These are phyloP conservation scores for Centropus bengalensis DNA, from an alignment of 2,113 vertebrate genomes.

Conservation along the genomic window DNA sequence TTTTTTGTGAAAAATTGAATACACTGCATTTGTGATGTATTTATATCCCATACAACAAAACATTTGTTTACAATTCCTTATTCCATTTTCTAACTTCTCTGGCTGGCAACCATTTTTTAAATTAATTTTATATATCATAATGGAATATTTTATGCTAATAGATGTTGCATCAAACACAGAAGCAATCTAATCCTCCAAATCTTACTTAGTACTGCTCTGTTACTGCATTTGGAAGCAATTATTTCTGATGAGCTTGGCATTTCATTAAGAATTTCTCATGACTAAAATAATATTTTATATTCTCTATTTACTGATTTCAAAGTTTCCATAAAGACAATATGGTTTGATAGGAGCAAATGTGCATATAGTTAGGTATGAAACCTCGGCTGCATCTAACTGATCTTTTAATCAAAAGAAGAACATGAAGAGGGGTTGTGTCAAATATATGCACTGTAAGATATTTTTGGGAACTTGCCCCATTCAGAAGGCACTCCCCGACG, in stretches of 20 bases:
- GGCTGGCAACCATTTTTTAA: not conserved
- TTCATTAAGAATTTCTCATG: not conserved
- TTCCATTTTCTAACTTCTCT: not conserved
- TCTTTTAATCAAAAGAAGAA: not conserved
- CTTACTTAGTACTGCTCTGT: not conserved
- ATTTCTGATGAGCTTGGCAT: not conserved
- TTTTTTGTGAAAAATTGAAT: not conserved
- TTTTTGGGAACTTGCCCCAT: not conserved
- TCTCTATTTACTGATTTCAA: not conserved
- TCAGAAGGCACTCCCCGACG: not conserved
- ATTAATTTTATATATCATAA: not conserved
- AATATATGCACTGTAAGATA: not conserved
- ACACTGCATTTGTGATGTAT: not conserved
- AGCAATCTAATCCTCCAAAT: not conserved
- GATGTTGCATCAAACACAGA: not conserved
- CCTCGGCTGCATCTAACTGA: not conserved
- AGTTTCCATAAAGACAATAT: not conserved
- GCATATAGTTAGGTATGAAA: not conserved
- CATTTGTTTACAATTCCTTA: not conserved
- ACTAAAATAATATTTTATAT: not conserved
- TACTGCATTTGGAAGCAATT: not conserved
- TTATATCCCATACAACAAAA: not conserved
- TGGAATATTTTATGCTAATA: not conserved
- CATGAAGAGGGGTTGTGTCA: not conserved
- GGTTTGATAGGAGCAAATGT: not conserved